phyloP scores from a whole-genome alignment of 1,140 invertebrate species.

The Drosophila tristis region DNA sequence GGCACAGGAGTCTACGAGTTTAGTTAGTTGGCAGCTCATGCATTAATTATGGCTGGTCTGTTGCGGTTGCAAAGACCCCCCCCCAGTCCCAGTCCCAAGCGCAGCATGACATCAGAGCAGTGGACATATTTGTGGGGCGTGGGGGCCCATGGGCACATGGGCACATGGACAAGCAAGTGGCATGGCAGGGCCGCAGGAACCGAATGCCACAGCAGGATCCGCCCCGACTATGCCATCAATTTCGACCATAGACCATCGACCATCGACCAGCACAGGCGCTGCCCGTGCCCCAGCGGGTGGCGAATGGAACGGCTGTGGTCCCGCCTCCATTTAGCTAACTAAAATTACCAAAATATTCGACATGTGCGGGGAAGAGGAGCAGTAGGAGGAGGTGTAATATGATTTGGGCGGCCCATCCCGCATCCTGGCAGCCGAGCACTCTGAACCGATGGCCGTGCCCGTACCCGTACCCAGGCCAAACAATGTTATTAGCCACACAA shows the following conservation, averaged over 20 bases:
- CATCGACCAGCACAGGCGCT: too few relatives aligned
- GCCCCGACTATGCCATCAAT: conserved; percentile 29
- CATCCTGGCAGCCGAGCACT: background rate
- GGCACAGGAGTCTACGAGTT: conserved; percentile 29
- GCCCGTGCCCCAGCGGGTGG: background rate
- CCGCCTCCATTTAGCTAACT: conserved; percentile 73
- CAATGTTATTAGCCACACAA: conserved; percentile 60
- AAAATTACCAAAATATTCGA: conserved; percentile 60
- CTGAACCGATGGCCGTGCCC: background rate
- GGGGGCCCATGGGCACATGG: background rate
- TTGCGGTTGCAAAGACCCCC: conserved; percentile 61
- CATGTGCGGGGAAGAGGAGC: background rate
- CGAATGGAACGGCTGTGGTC: conserved; percentile 29
- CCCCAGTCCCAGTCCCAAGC: conserved; percentile 19
- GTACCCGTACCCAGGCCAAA: conserved; percentile 16
- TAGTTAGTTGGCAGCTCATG: conserved; percentile 73
- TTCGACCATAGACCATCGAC: conserved; percentile 15
- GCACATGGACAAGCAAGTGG: too few relatives aligned
- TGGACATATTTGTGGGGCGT: conserved; percentile 20
- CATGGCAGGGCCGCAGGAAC: too few relatives aligned
- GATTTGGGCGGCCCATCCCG: conserved; percentile 30
- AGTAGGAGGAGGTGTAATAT: conserved; percentile 35
- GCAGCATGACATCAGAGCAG: conserved; percentile 36
- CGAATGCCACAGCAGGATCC: too few relatives aligned
- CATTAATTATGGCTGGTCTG: conserved; percentile 82